Base-by-base conservation (phyloP, 1,140 invertebrate species). In the Brachionus angularis region DNA sequence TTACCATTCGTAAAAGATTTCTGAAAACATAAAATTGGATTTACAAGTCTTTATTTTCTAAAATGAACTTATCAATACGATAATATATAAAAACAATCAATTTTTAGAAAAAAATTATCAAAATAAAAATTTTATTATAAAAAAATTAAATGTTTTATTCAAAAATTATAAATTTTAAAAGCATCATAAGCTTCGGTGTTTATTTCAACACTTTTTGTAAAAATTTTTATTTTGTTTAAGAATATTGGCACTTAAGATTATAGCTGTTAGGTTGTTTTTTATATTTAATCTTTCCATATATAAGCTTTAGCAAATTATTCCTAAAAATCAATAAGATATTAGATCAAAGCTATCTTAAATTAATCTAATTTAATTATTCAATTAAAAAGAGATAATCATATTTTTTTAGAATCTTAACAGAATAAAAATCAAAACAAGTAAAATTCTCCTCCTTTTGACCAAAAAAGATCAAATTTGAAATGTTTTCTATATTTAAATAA, bases 321-420 rank as follows among this genome's bases (percentile, higher is more conserved):
- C 33, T 39, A 39, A 55, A 53, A 55, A 58, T 39, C n/a, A 36
- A 33, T 29, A 58, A 36, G 33, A 21, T 39, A 58, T 39, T 18
- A 58, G 34, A 18, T 18, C 21, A 58, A 34, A 58, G 36, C 53
- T 39, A 58, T 39, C 53, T 18, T 58, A 39, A 58, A 58, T 58
- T 34, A 39, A 55, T n/a, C n/a, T 58, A 58, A 58, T 58, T 58
- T 58, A 58, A 58, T 58, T 58, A 58, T 58, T 34, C 39, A 58
- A 58, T 58, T 58, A 58, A 7, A n/a, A n/a, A 39, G 33, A 58
- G 53, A 58, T 58, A 58, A 58, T 58, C 53, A 58, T 58, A 34
- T 58, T 58, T n/a, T n/a, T 42, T 39, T 21, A 34, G 36, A 18
- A 58, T 58, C 53, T 58, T 58, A 18, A 36, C 21, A 33, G 31